phyloP scores from a whole-genome alignment of 2,888 invertebrate genomes.

The Ectropis crepuscularia region DNA sequence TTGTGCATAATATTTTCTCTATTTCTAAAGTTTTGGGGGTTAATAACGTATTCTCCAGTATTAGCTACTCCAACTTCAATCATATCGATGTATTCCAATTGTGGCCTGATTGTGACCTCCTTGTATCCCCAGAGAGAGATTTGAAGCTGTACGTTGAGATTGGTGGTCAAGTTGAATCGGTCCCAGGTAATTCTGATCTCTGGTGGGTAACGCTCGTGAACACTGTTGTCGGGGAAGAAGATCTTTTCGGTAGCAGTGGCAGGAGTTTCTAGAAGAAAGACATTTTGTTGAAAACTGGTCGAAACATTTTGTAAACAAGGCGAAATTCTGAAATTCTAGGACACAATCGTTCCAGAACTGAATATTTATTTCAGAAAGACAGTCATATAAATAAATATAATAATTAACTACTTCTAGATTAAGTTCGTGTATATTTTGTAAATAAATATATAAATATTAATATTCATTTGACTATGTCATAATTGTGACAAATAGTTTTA shows the following conservation, averaged over 20 bases:
- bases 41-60: slow-evolving; percentile 89
- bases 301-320: too few relatives aligned
- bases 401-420: too few relatives aligned
- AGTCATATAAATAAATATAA: too few relatives aligned
- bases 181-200: slow-evolving; percentile 94
- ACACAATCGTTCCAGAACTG: too few relatives aligned
- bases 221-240: slow-evolving; percentile 89
- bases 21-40: slow-evolving; percentile 89
- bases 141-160: slow-evolving; percentile 89
- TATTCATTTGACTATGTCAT: too few relatives aligned
- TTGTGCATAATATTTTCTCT: slow-evolving; percentile 88
- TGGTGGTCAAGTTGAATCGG: slow-evolving; percentile 92
- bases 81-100: slow-evolving; percentile 91
- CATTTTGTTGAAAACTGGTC: background rate
- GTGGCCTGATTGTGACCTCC: slow-evolving; percentile 92
- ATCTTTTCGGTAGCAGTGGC: slow-evolving; percentile 94
- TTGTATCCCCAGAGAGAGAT: slow-evolving; percentile 96
- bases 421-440: too few relatives aligned
- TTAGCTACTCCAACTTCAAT: slow-evolving; percentile 88
- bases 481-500: too few relatives aligned
- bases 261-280: slow-evolving; percentile 89
- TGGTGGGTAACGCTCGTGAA: slow-evolving; percentile 89
- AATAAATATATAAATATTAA: too few relatives aligned
- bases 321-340: too few relatives aligned
- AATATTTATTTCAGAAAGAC: too few relatives aligned